phyloP scores from a whole-genome alignment of 2,888 invertebrate genomes.

The Cynaeus angustus region DNA sequence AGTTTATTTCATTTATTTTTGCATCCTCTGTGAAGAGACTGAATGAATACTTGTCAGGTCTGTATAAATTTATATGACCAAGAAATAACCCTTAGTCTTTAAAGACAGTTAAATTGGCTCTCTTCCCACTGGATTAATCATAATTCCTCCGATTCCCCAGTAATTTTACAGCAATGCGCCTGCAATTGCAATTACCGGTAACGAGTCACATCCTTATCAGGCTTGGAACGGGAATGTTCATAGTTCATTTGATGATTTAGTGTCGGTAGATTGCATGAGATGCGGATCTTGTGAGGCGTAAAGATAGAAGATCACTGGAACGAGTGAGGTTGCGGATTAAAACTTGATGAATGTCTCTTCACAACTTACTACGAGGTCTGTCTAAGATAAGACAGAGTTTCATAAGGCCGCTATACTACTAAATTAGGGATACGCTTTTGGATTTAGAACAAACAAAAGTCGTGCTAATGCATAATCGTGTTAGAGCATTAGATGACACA shows the following conservation, averaged over 20 bases:
- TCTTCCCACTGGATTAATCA: conserved; percentile 33
- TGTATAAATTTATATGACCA: no score
- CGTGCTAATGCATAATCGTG: conserved; percentile 50
- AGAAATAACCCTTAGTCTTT: no score
- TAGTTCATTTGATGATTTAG: conserved; percentile 53
- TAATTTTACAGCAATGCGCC: conserved; percentile 46
- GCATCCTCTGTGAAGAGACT: no score
- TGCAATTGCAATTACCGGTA: conserved; percentile 51
- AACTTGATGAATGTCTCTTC: conserved; percentile 55
- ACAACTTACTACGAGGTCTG: conserved; percentile 48
- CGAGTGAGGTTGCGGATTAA: conserved; percentile 54
- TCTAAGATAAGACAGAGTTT: conserved; percentile 50
- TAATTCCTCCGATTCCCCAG: conserved; percentile 30
- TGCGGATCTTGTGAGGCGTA: conserved; percentile 50
- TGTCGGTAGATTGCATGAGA: conserved; percentile 51
- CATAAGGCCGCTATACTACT: conserved; percentile 45
- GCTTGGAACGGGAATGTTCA: conserved; percentile 42
- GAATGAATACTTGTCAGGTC: no score
- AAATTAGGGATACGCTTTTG: conserved; percentile 46
- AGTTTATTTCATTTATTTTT: no score
- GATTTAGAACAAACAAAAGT: conserved; percentile 45
- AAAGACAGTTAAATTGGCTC: neutral
- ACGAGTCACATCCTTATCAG: conserved; percentile 50
- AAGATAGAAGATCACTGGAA: conserved; percentile 52
- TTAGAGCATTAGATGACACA: conserved; percentile 16